Evolutionary conservation across 1,140 invertebrate genomes (phyloP), one percentile per base, ranked within the genome.

Genomic region (Choristoneura fumiferana): DNA sequence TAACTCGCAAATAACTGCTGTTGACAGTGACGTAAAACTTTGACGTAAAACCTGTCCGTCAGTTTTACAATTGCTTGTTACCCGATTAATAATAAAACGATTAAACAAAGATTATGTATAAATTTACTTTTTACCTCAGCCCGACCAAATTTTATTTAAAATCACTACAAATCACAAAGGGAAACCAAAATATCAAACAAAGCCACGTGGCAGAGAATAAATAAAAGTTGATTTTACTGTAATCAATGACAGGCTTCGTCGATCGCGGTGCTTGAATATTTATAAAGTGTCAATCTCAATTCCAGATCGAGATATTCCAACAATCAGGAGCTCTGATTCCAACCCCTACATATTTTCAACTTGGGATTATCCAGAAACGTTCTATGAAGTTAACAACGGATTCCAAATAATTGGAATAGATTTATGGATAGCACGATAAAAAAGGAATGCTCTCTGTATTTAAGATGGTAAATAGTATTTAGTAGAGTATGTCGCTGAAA

Each of bases 201-300:
- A 49, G 43, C 12, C 43, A n/a, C 40, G 17, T 10, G 12, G 18
- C 18, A 49, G 43, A 49, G 17, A 10, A 12, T 33, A 49, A 49
- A 49, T 29, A 49, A 49, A 22, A 49, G 43, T 49, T 49, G 43
- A 17, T 49, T 49, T 49, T 49, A 49, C 43, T 49, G 17, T 49
- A 49, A 49, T 49, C 43, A 49, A 29, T 49, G 22, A 49, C 43
- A 49, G 43, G 43, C 43, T n/a, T n/a, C 18, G 43, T 12, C 22
- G 43, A n/a, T 17, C 8, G 22, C 22, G 17, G 12, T 33, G 12
- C 43, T 49, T 49, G 43, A 49, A 49, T 49, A 49, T 49, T 49
- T 49, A 49, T 49, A 49, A 49, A 49, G 43, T 49, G 22, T 49
- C 43, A 49, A 49, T 49, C 43, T 49, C 43, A 49, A 49, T 49